These are phyloP conservation scores for Epinephelus cyanopodus DNA, from an alignment of 2,113 vertebrate genomes.

Conservation along the genomic window DNA sequence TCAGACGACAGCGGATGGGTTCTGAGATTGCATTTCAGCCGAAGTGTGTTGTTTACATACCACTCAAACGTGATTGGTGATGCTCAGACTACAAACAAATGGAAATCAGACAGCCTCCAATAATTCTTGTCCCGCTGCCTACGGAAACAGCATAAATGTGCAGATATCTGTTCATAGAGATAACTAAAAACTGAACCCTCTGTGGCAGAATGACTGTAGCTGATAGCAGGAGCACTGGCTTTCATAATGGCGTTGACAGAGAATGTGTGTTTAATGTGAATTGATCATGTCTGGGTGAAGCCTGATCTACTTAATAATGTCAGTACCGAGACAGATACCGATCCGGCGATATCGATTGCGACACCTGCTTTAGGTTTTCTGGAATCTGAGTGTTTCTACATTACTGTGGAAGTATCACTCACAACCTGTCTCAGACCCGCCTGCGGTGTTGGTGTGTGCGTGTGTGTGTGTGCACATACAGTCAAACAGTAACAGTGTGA, in stretches of 20 bases:
- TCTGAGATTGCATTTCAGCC: too few relatives aligned
- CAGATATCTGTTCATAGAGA: too few relatives aligned
- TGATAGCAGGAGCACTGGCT: neutral
- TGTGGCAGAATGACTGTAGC: neutral
- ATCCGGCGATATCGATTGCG: neutral
- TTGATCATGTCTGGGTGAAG: neutral
- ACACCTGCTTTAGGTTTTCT: neutral
- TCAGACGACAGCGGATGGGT: too few relatives aligned
- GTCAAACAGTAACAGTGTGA: constrained; percentile 43
- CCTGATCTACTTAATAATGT: neutral
- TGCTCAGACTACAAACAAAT: too few relatives aligned
- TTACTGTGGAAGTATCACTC: constrained; percentile 10
- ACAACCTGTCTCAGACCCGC: neutral
- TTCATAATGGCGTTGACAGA: neutral
- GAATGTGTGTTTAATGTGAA: neutral
- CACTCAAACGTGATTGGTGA: too few relatives aligned
- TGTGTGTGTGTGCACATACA: neutral
- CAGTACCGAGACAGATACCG: neutral
- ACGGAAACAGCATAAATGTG: too few relatives aligned
- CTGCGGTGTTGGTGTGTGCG: neutral
- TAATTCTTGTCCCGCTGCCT: too few relatives aligned
- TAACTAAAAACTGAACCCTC: neutral
- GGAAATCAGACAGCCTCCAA: too few relatives aligned
- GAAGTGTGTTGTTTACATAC: too few relatives aligned
- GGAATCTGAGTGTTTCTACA: neutral